Evolutionary conservation across 1,140 invertebrate species (phyloP), one percentile per base, ranked within the genome.

Genomic region (Apis laboriosa): DNA sequence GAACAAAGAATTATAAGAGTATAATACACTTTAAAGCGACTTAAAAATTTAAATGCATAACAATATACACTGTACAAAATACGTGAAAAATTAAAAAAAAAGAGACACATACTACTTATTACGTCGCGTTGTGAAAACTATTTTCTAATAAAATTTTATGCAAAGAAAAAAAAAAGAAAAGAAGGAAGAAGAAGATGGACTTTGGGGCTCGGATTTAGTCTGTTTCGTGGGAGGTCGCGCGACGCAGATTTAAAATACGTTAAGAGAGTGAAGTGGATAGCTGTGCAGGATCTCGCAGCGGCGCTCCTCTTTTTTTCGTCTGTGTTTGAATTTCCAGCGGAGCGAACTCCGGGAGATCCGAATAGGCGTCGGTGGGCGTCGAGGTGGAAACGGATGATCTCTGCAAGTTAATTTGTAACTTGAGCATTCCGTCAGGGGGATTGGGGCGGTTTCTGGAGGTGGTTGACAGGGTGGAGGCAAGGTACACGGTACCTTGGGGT

Each of bases 391-490:
- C 84, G 91, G 91, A 92, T 91, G 90, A 92, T 92, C 92, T 93
- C 92, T 91, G 90, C 89, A 91, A 93, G 92, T 92, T 93, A 93
- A 93, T 93, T 93, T 93, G 92, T 93, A 93, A 93, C 92, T 92
- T 89, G 92, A 93, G 92, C 87, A 90, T 92, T 90, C 88, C 86
- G 87, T 90, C 87, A 86, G 86, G 86, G 83, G 81, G 87, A 87
- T 85, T 84, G 84, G 83, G 82, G 86, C 73, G 87, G 84, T 88
- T 89, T 86, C 81, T 84, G 79, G 84, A 80, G 87, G 63, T 87
- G 82, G 83, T 68, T 77, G 84, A 60, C 72, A 73, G 87, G 72
- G 77, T 76, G 83, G 80, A 67, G 76, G 66, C 83, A 77, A 85
- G 84, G 81, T 83, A 84, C 84, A 87, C 80, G 90, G 83, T 90